phyloP scores from a whole-genome alignment of 2,113 vertebrate species.

The Brachypodius melanocephalos region DNA sequence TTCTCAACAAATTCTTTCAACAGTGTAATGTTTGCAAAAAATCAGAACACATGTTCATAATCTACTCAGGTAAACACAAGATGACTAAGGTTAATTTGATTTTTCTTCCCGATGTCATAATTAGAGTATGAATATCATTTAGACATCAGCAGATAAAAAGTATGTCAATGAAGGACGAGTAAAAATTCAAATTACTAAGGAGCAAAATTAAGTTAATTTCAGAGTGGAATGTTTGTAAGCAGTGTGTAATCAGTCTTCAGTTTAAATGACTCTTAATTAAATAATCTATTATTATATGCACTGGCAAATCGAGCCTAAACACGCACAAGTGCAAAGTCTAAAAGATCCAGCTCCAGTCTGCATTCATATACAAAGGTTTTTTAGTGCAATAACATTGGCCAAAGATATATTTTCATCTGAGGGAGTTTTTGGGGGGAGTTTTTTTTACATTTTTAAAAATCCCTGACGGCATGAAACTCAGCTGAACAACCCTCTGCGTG shows the following conservation, averaged over 20 bases:
- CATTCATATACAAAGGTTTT: neutral
- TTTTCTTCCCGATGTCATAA: slow-evolving; percentile 22
- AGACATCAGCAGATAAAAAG: slow-evolving; percentile 57
- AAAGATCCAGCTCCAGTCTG: slow-evolving; percentile 7
- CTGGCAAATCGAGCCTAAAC: slow-evolving; percentile 61
- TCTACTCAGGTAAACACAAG: neutral
- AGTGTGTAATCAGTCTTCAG: slow-evolving; percentile 65
- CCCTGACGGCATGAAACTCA: neutral
- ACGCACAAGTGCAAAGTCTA: slow-evolving; percentile 39
- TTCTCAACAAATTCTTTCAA: neutral
- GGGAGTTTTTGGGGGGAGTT: rapidly evolving
- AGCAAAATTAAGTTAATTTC: slow-evolving; percentile 55
- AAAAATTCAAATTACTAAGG: slow-evolving; percentile 67
- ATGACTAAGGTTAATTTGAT: neutral
- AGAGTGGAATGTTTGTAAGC: slow-evolving; percentile 54
- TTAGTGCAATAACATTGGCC: neutral
- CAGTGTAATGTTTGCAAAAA: neutral
- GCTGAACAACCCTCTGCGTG: neutral
- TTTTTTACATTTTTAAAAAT: neutral
- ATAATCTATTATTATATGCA: slow-evolving; percentile 64
- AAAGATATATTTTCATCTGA: neutral
- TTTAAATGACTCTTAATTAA: slow-evolving; percentile 74
- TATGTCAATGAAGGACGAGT: slow-evolving; percentile 52
- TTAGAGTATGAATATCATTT: slow-evolving; percentile 41
- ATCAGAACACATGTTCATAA: neutral